Evolutionary conservation across 2,113 vertebrate genomes (phyloP), one percentile per base, ranked within the genome.

Genomic region (Atractosteus spatula): DNA sequence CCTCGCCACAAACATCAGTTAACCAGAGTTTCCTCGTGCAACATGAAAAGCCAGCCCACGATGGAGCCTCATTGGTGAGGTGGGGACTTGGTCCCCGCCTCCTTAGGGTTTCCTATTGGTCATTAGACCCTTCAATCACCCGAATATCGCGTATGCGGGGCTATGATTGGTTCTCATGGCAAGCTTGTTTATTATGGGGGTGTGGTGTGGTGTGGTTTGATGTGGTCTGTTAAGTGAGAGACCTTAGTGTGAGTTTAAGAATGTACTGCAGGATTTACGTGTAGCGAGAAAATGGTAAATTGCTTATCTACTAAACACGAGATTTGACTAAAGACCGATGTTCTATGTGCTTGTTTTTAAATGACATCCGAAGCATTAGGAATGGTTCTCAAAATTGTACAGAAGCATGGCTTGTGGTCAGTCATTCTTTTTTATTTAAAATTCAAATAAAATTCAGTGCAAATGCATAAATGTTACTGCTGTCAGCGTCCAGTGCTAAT

Each of bases 31-130:
- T 84, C 84, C 84, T 84, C 84, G 84, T 86, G 84, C 81, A 80
- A 66, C 44, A 57, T 41, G 54, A 8, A 71, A 87, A 83, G 67
- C 81, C 88, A 77, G 57, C 88, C 90, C 88, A 89, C 83, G 87
- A 88, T 56, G 81, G 63, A 64, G 80, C 59, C 6, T 70, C 64
- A 91, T 89, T 91, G 87, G 89, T 70, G 51, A 3, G 47, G 55
- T 71, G 62, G 59, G 64, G 69, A 61, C 54, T n/a, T 14, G 11
- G 41, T 29, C 45, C 41, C 29, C 29, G 41, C 43, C 62, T 62
- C 67, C 55, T 51, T 62, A 8, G 44, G 74, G 66, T n/a, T 61
- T 74, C 41, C 47, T 47, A 75, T 13, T 79, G 43, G 74, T 68
- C 7, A 44, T 29, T 61, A 3, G 13, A 29, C 10, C 61, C n/a